A percentile compares a stretch with the other conserved stretches of the same genome.
Evolutionary conservation across 2,113 vertebrate species (phyloP).

Genomic region (Fukomys damarensis): DNA sequence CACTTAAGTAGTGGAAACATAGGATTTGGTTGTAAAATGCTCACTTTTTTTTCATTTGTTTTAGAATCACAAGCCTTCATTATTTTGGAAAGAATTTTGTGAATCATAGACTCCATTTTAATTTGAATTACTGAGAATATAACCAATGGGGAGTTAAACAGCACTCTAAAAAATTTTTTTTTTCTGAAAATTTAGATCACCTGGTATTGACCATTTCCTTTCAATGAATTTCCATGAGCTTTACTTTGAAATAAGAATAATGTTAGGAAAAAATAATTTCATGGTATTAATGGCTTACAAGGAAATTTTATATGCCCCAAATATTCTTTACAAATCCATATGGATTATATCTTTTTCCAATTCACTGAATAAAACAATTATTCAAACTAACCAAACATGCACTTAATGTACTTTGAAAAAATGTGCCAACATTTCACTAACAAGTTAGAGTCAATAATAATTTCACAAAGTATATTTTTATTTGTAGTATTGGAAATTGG

Average conservation of each 20-base stretch:
- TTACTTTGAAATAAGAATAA: constrained; percentile 50
- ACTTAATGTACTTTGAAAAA: not conserved
- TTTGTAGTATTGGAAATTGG: constrained; percentile 1
- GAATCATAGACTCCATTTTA: too few species aligned
- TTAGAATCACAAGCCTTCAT: not conserved
- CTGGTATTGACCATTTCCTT: too few species aligned
- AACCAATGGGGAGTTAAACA: too few species aligned
- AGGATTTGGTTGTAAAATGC: not conserved
- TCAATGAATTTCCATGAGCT: constrained; percentile 44
- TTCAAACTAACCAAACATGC: not conserved
- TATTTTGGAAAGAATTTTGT: too few species aligned
- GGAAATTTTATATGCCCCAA: constrained; percentile 39
- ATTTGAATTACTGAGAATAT: too few species aligned
- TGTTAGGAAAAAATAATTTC: constrained; percentile 4
- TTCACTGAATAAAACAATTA: constrained; percentile 8
- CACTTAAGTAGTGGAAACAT: constrained; percentile 38
- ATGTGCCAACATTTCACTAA: not conserved
- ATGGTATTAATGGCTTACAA: not conserved
- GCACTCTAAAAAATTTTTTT: too few species aligned
- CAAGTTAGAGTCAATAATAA: constrained; percentile 5
- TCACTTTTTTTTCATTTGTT: not conserved
- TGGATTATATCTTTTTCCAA: not conserved
- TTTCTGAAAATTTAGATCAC: too few species aligned
- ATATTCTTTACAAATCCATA: constrained; percentile 35
- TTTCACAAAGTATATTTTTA: constrained; percentile 24